phyloP scores from a whole-genome alignment of 2,888 invertebrate species.

The Lysandra bellargus region DNA sequence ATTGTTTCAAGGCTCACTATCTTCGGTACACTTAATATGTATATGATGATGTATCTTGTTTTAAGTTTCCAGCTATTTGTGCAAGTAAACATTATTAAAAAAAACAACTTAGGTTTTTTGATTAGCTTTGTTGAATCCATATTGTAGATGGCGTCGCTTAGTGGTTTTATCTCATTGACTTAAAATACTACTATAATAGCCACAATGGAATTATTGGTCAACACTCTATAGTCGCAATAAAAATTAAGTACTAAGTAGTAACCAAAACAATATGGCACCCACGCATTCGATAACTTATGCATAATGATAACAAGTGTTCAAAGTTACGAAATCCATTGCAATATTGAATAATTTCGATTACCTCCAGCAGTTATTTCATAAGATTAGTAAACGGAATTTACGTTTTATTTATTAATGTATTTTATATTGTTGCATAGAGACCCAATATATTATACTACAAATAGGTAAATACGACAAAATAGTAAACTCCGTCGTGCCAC shows the following conservation, averaged over 20 bases:
- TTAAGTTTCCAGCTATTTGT: background rate
- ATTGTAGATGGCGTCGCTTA: too few relatives aligned
- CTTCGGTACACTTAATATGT: background rate
- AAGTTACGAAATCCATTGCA: slow-evolving; percentile 22
- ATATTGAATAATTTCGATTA: slow-evolving; percentile 13
- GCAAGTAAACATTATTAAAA: background rate
- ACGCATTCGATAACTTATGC: background rate
- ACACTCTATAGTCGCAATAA: slow-evolving; percentile 13
- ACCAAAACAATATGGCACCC: slow-evolving; percentile 6
- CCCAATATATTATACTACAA: too few relatives aligned
- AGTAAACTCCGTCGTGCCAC: too few relatives aligned
- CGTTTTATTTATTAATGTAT: too few relatives aligned
- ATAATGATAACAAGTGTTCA: background rate
- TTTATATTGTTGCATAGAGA: too few relatives aligned
- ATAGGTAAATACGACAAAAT: too few relatives aligned
- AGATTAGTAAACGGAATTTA: too few relatives aligned
- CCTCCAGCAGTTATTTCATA: background rate
- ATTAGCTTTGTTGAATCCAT: background rate
- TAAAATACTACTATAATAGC: background rate
- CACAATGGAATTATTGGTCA: background rate
- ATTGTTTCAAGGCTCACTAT: slow-evolving; percentile 9
- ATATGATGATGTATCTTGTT: background rate
- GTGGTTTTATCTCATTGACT: too few relatives aligned
- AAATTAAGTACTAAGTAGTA: background rate
- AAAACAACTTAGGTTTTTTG: background rate